Conservation (phyloP, 2,888 invertebrate species). For the Microctonus hyperodae region DNA sequence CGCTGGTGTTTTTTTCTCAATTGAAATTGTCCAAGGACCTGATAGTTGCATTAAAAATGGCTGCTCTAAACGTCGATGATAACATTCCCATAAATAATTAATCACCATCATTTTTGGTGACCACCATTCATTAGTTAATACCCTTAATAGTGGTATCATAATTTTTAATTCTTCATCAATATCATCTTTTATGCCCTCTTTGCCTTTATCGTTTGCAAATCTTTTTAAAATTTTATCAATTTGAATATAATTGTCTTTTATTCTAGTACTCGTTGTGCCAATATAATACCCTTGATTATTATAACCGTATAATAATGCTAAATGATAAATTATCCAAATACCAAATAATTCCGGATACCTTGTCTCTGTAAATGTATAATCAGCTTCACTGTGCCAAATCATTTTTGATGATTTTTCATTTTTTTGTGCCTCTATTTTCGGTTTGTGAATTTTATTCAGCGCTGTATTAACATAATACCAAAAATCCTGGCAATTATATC, state of each 20-base stretch:
- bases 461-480: constrained; percentile 63
- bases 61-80: constrained; percentile 67
- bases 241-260: constrained; percentile 61
- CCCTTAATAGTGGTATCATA: constrained; percentile 62
- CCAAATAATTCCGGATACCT: constrained; percentile 59
- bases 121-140: constrained; percentile 65
- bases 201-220: constrained; percentile 61
- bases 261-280: constrained; percentile 48
- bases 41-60: constrained; percentile 65
- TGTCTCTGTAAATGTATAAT: constrained; percentile 43
- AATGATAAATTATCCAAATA: constrained; percentile 64
- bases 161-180: constrained; percentile 65
- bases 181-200: constrained; percentile 57
- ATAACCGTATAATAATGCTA: constrained; percentile 63
- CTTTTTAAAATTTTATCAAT: constrained; percentile 64
- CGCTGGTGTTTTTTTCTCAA: constrained; percentile 59
- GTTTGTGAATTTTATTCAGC: constrained; percentile 53
- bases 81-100: constrained; percentile 68
- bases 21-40: constrained; percentile 59
- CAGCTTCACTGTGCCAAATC: constrained; percentile 35
- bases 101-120: constrained; percentile 60
- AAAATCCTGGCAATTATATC: constrained; percentile 57
- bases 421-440: constrained; percentile 24
- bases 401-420: constrained; percentile 15
- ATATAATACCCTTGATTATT: constrained; percentile 57